These are phyloP conservation scores for Psilopsiagon aurifrons DNA, from an alignment of 2,113 vertebrate species.

Conservation along the genomic window DNA sequence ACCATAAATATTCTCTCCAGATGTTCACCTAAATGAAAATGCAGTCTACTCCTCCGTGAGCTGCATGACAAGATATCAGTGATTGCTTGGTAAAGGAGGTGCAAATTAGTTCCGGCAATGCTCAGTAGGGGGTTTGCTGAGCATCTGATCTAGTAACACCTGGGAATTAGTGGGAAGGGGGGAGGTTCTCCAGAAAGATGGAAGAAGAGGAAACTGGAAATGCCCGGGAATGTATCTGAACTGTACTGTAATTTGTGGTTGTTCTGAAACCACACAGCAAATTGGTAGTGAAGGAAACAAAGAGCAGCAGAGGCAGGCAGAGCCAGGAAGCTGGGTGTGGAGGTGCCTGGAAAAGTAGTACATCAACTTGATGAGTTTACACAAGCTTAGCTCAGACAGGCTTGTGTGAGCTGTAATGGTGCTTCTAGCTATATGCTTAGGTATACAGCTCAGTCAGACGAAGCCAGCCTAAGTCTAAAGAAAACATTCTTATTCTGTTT, in stretches of 20 bases:
- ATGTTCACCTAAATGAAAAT: background rate
- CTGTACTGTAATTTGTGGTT: background rate
- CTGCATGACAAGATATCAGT: background rate
- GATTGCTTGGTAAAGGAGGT: background rate
- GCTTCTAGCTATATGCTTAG: background rate
- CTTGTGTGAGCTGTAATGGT: background rate
- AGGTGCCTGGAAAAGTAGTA: background rate
- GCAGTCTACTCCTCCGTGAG: background rate
- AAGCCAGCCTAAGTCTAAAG: background rate
- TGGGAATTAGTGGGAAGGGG: background rate
- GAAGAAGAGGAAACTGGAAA: background rate
- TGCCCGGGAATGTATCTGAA: background rate
- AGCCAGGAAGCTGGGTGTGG: background rate
- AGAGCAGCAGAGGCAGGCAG: background rate
- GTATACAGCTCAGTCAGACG: background rate
- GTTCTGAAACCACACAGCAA: background rate
- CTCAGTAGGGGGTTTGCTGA: background rate
- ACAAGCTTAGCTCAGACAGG: background rate
- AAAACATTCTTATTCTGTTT: background rate
- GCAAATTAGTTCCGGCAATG: background rate
- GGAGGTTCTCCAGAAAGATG: background rate
- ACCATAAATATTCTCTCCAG: background rate
- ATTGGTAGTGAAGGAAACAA: background rate
- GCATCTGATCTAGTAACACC: background rate
- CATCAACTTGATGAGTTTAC: background rate